A percentile compares a stretch with the other conserved stretches of the same genome.
These are phyloP conservation scores for Sula dactylatra DNA, from an alignment of 2,113 vertebrate species.

Conservation along the genomic window DNA sequence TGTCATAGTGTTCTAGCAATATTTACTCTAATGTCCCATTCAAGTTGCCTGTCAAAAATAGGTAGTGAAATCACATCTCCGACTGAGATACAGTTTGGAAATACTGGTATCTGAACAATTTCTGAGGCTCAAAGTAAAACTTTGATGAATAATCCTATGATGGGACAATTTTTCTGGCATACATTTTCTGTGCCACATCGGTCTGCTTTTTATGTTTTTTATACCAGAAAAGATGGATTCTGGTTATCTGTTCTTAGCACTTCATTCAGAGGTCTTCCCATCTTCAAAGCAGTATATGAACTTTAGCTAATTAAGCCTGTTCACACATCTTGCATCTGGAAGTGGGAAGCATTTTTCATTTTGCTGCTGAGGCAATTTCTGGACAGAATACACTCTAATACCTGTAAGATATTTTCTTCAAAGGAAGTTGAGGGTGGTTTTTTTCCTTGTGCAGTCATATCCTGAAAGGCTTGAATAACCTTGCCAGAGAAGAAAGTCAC, in stretches of 20 bases:
- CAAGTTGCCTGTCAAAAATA: not conserved
- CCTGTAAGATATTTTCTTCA: conserved; percentile 21
- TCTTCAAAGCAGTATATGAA: conserved; percentile 27
- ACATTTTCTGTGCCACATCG: not conserved
- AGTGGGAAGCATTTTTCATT: not conserved
- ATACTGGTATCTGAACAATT: not conserved
- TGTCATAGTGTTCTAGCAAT: not conserved
- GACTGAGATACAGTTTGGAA: not conserved
- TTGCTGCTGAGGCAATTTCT: not conserved
- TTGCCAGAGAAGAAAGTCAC: not conserved
- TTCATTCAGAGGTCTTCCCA: not conserved
- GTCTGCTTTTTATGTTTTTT: not conserved
- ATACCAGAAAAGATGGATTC: not conserved
- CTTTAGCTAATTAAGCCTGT: conserved; percentile 29
- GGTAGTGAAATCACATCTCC: not conserved
- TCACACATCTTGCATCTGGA: not conserved
- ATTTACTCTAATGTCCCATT: not conserved
- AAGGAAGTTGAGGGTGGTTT: not conserved
- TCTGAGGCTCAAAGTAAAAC: not conserved
- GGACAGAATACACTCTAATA: not conserved
- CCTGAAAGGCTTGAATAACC: not conserved
- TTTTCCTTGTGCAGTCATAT: not conserved
- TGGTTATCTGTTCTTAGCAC: not conserved
- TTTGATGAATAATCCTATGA: not conserved
- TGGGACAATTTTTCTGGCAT: not conserved